These are phyloP conservation scores for Misgurnus anguillicaudatus DNA, from an alignment of 2,113 vertebrate species.

Conservation along the genomic window DNA sequence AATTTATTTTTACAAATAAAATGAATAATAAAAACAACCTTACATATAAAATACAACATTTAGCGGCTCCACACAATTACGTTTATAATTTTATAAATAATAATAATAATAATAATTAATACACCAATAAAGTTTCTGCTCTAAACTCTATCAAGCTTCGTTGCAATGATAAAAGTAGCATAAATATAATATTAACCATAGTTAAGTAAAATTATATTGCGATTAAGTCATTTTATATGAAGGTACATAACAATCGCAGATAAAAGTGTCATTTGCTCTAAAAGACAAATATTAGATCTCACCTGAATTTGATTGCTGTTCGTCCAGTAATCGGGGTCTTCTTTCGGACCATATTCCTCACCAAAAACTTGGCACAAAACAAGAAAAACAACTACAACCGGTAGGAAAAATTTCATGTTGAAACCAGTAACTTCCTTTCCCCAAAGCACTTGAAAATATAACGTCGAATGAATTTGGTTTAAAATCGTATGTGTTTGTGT, in stretches of 20 bases:
- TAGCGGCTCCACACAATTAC: no score
- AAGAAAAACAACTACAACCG: slow-evolving; percentile 77
- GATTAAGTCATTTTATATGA: no score
- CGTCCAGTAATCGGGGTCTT: slow-evolving; percentile 85
- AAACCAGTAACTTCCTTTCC: neutral
- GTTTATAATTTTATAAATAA: no score
- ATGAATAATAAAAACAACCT: no score
- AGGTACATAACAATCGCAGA: no score
- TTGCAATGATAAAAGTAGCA: neutral
- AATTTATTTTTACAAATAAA: neutral
- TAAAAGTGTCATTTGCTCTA: neutral
- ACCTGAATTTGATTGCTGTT: slow-evolving; percentile 82
- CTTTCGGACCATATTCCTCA: slow-evolving; percentile 76
- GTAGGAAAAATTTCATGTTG: slow-evolving; percentile 83
- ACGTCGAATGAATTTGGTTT: neutral
- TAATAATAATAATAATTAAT: no score
- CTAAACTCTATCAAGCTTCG: neutral
- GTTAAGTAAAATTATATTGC: no score
- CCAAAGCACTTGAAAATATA: neutral
- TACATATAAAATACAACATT: no score
- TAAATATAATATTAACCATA: no score
- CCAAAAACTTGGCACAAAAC: slow-evolving; percentile 77
- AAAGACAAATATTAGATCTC: slow-evolving; percentile 6
- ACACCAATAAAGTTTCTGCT: neutral
- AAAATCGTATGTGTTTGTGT: neutral